Conservation (phyloP, 1,140 invertebrate species). For the Scylla paramamosain region DNA sequence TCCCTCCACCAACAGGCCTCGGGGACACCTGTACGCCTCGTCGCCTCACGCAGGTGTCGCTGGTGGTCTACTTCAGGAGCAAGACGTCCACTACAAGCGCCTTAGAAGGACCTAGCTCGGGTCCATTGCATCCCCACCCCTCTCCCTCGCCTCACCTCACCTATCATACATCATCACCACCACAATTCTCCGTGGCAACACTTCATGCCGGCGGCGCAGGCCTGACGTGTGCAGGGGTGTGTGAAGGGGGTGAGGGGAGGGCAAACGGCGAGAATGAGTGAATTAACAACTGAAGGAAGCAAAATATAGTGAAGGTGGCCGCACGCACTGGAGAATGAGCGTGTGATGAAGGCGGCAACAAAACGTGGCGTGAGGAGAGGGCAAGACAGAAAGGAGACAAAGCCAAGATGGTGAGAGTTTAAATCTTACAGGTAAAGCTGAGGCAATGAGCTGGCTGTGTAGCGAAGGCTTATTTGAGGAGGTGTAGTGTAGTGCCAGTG, state of each 20-base stretch:
- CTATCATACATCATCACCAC: not conserved
- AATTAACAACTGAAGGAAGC: slow-evolving; percentile 9
- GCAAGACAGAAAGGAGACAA: too few species aligned
- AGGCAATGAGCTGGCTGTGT: not conserved
- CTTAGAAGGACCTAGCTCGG: too few species aligned
- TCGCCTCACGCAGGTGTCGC: too few species aligned
- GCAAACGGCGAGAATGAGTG: slow-evolving; percentile 33
- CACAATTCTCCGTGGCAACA: not conserved
- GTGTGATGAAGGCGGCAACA: not conserved
- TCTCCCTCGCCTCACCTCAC: not conserved
- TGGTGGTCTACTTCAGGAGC: too few species aligned
- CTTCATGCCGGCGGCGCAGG: not conserved
- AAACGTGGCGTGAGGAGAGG: not conserved
- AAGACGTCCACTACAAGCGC: too few species aligned
- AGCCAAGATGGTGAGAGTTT: too few species aligned
- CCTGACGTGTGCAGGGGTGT: not conserved
- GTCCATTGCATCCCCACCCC: slow-evolving; percentile 13
- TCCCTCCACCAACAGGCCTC: too few species aligned
- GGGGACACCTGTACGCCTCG: too few species aligned
- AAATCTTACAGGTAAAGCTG: too few species aligned
- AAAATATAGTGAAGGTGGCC: not conserved
- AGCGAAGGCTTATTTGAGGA: not conserved
- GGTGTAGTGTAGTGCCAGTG: not conserved
- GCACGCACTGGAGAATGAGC: too few species aligned
- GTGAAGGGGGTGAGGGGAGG: slow-evolving; percentile 1